Evolutionary conservation across 2,888 invertebrate species (phyloP).

Genomic region (Scaeva pyrastri): DNA sequence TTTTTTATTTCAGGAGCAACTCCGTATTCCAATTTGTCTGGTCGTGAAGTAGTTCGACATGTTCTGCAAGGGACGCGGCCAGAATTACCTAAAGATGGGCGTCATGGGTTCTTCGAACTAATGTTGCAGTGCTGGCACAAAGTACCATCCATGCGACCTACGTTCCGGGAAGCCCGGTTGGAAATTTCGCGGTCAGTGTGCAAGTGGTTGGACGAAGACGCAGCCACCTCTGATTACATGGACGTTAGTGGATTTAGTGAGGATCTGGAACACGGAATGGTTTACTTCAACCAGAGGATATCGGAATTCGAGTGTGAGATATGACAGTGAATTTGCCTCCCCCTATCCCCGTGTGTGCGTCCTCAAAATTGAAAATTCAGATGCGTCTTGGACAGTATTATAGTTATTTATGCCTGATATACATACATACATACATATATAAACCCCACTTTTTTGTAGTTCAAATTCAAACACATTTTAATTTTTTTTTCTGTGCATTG

Average conservation of each 20-base stretch:
- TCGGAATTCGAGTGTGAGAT: constrained; percentile 88
- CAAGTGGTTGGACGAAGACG: constrained; percentile 83
- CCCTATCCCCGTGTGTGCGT: constrained; percentile 38
- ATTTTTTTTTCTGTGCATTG: constrained; percentile 35
- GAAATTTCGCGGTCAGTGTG: constrained; percentile 82
- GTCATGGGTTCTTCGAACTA: constrained; percentile 88
- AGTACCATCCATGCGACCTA: constrained; percentile 89
- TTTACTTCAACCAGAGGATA: constrained; percentile 85
- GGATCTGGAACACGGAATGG: constrained; percentile 84
- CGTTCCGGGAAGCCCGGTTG: constrained; percentile 87
- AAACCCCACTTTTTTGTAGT: constrained; percentile 77
- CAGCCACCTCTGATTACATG: constrained; percentile 83
- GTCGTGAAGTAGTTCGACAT: constrained; percentile 91
- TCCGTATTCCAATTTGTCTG: constrained; percentile 93
- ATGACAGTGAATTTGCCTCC: constrained; percentile 81
- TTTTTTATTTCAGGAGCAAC: constrained; percentile 88
- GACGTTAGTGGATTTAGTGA: constrained; percentile 84
- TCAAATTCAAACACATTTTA: constrained; percentile 78
- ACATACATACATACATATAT: neutral
- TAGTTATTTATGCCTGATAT: constrained; percentile 65
- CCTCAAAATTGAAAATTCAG: constrained; percentile 28
- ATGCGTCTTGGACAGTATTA: constrained; percentile 68
- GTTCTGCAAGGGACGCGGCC: constrained; percentile 91
- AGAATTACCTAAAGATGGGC: constrained; percentile 91
- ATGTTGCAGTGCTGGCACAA: constrained; percentile 88